A percentile compares a stretch with the other conserved stretches of the same genome.
Evolutionary conservation across 2,113 vertebrate genomes (phyloP).

Genomic region (Ifrita kowaldi): DNA sequence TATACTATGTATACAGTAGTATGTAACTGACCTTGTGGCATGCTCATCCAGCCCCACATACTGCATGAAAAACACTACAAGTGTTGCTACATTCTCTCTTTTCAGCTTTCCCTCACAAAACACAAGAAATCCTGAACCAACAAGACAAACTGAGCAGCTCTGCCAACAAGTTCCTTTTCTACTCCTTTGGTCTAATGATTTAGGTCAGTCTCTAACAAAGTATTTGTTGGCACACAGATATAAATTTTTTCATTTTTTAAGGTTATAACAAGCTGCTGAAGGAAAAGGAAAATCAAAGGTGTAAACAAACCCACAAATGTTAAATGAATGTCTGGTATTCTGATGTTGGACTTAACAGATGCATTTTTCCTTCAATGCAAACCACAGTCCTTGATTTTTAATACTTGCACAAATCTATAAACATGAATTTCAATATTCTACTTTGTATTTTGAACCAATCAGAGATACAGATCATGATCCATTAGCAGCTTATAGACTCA

Average conservation of each 20-base stretch:
- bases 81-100: not conserved
- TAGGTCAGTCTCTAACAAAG: not conserved
- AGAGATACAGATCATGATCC: not conserved
- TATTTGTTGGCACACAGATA: not conserved
- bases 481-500: not conserved
- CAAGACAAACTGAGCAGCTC: not conserved
- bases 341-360: not conserved
- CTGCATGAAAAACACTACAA: not conserved
- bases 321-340: slow-evolving; percentile 11
- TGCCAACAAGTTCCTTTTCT: not conserved
- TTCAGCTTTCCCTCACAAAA: not conserved
- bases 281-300: slow-evolving; percentile 40
- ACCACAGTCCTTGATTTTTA: not conserved
- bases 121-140: not conserved
- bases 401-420: not conserved
- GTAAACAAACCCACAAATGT: slow-evolving; percentile 24
- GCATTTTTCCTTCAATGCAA: not conserved
- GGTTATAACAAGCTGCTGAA: slow-evolving; percentile 33
- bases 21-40: not conserved
- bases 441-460: not conserved
- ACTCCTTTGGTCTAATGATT: not conserved
- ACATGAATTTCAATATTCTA: not conserved
- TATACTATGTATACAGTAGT: not conserved
- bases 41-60: not conserved
- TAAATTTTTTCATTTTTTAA: not conserved